Evolutionary conservation across 2,113 vertebrate species (phyloP), one percentile per base, ranked within the genome.

Genomic region (Malurus elegans): DNA sequence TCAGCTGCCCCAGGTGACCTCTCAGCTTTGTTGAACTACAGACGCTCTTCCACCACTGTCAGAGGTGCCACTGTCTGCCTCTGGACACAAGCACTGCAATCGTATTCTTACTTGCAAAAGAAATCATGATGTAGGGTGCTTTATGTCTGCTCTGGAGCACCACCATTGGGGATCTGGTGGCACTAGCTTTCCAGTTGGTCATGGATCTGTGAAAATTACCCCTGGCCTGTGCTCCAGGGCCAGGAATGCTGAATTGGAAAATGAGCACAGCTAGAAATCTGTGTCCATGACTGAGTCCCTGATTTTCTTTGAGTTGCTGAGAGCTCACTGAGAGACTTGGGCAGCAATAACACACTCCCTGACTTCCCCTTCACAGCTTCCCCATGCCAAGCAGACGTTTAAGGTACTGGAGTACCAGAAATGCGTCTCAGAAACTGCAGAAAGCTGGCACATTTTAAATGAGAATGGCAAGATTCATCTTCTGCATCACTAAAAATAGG

Each of bases 111-210:
- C 20, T 62, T 80, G 17, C 17, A 38, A 83, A 76, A 86, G 23
- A 62, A 73, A 65, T 45, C 9, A 23, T 4, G 3, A 13, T 19
- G 8, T 61, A 34, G 31, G 12, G 14, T 1, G 1, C 8, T 75
- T 8, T 54, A 88, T 10, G n/a, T 73, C 18, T 87, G 18, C 44
- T 82, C 23, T 75, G 31, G 17, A 64, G 15, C 9, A 31, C 29
- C 6, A 5, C 34, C 24, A 38, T 0, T 44, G 11, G 12, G 4
- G 19, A 31, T 69, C 17, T 3, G 1, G 15, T 32, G 23, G 5
- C 23, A 86, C 19, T 73, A 25, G 8, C 10, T 80, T 8, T 93
- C 45, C 21, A 38, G 31, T 1, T 32, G 31, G 24, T 48, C 26
- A 51, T 0, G 1, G 19, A 45, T 66, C 28, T 86, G 45, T 26